Evolutionary conservation across 2,888 invertebrate genomes (phyloP), one percentile per base, ranked within the genome.

Genomic region (Drosophila macrospina): DNA sequence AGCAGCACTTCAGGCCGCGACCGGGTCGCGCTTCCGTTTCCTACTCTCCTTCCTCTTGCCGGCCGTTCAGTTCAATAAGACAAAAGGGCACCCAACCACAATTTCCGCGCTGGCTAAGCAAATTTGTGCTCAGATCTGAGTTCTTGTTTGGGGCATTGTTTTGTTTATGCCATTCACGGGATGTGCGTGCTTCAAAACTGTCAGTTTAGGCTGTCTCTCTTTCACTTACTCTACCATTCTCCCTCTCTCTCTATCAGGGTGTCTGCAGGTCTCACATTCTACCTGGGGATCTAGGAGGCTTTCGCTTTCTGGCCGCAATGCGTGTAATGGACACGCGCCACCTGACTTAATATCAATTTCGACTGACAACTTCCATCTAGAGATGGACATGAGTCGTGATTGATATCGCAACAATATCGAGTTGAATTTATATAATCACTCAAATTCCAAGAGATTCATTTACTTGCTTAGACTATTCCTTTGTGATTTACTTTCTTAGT

Each of bases 281-380:
- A 51, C 15, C 78, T 78, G 54, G 11, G 20, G 24, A 55, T 74
- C 75, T 63, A 44, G 32, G 51, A 37, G 74, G 52, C 86, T 81
- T 77, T 82, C 65, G 61, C 64, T 81, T 82, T 78, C 78, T 60
- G 64, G 67, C 75, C 71, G 78, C 78, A 80, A 59, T 75, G 88
- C 86, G 84, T 84, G 88, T 88, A 86, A 84, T 84, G 86, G 84
- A 88, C 84, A 85, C 84, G 88, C 84, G 88, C 84, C 88, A 78
- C 75, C 88, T 88, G 86, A 84, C 88, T 84, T 84, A 86, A 86
- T 86, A 84, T 88, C 86, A 86, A 88, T 86, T 84, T 86, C 69
- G 47, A 48, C 54, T 48, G 44, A 15, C 55, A 11, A 44, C 54
- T 37, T 13, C 1, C 8, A 30, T 15, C 56, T 55, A 32, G 39